Conservation (phyloP, 1,140 invertebrate species). For the Neelides sp. region DNA sequence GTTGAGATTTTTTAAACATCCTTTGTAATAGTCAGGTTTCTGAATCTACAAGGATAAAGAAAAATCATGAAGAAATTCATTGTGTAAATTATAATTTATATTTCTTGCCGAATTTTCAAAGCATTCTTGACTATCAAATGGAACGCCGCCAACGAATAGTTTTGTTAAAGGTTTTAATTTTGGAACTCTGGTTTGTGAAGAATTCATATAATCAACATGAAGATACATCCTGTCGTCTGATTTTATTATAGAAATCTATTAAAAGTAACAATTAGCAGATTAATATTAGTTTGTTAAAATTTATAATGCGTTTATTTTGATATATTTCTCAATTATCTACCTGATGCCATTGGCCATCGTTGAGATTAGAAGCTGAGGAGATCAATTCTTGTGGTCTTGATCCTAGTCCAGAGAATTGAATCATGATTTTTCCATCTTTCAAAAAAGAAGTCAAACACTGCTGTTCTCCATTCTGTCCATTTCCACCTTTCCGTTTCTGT, state of each 20-base stretch:
- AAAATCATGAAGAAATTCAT: constrained; percentile 3
- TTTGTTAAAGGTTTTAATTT: constrained; percentile 53
- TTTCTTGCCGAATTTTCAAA: constrained; percentile 30
- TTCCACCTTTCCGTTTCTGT: constrained; percentile 31
- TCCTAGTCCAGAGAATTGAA: constrained; percentile 54
- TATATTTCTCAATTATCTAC: constrained; percentile 33
- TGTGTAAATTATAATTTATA: neutral
- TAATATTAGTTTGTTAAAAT: neutral
- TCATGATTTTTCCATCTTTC: constrained; percentile 52
- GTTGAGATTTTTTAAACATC: constrained; percentile 61
- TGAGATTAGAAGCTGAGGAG: constrained; percentile 44
- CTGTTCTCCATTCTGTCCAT: constrained; percentile 48
- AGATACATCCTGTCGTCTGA: constrained; percentile 50
- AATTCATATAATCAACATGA: constrained; percentile 47
- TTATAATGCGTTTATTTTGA: constrained; percentile 3
- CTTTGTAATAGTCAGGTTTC: constrained; percentile 62
- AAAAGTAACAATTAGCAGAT: constrained; percentile 12
- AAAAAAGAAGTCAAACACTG: constrained; percentile 60
- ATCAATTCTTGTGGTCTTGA: constrained; percentile 49
- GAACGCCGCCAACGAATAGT: constrained; percentile 65
- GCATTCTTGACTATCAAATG: constrained; percentile 41
- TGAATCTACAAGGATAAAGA: constrained; percentile 38
- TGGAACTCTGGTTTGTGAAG: constrained; percentile 49
- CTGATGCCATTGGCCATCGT: constrained; percentile 74
- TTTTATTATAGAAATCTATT: constrained; percentile 45